Base-by-base conservation (phyloP, 2,888 invertebrate genomes). In the Troglohyphantes excavatus region DNA sequence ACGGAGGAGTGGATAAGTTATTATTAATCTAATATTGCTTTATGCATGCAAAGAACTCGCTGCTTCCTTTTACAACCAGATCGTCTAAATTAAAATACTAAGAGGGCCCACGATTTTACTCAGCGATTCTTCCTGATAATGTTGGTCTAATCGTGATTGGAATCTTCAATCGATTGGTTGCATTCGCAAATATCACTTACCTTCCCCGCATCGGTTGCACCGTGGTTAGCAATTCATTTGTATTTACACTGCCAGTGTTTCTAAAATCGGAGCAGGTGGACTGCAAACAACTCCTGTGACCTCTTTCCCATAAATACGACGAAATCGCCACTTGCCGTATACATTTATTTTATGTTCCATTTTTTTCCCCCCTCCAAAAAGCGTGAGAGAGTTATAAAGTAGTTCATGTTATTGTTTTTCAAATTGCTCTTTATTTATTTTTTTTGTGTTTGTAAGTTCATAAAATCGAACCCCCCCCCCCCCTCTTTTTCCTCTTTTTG, bases 241-340 rank as follows among this genome's bases (percentile, higher is more conserved):
- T 46, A 75, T 75, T 21, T n/a, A 46, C 59, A 27, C n/a, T 29
- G 59, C 26, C 53, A 27, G 27, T 59, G 53, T 2, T 75, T 75
- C 73, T 59, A 59, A 75, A 75, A 75, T 75, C 19, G 29, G 73
- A 75, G 46, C 27, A 75, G 59, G 59, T 75, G 46, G 46, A 75
- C 27, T 27, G 9, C 53, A 59, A 43, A 73, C 26, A 21, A 23
- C 46, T 23, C 59, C 3, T n/a, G 19, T 75, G 73, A 19, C 73
- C 73, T 75, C 73, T 27, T 75, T 75, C 23, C 23, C 7, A 33
- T 72, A 72, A 21, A 43, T 72, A 43, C 13, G 46, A 27, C n/a
- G 23, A 19, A 19, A 27, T 46, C 2, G 46, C 9, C 17, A 46
- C 39, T 39, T 39, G n/a, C 9, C 3, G 46, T 46, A 46, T 13